Evolutionary conservation across 2,888 invertebrate genomes (phyloP).

Genomic region (Ichneumoninae sp.): DNA sequence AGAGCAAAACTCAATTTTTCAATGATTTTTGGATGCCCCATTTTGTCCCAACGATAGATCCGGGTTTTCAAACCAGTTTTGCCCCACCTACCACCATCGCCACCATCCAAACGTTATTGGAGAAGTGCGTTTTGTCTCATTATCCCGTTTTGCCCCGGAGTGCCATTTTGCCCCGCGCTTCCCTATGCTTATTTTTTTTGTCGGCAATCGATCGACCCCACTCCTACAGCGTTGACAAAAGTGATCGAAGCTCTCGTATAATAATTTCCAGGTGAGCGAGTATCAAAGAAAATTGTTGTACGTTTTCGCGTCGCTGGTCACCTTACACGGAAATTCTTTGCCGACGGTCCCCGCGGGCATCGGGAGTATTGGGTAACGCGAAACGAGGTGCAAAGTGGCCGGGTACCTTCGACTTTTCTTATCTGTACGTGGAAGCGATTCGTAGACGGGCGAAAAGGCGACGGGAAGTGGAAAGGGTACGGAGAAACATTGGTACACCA

Average conservation of each 20-base stretch:
- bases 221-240: background rate
- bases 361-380: conserved; percentile 51
- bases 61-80: too few relatives aligned
- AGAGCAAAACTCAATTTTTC: too few relatives aligned
- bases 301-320: background rate
- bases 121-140: too few relatives aligned
- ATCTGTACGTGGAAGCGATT: conserved; percentile 49
- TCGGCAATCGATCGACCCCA: too few relatives aligned
- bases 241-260: background rate
- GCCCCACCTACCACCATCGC: too few relatives aligned
- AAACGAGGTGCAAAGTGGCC: conserved; percentile 65
- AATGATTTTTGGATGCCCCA: too few relatives aligned
- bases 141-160: too few relatives aligned
- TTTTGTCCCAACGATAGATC: too few relatives aligned
- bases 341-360: conserved; percentile 33
- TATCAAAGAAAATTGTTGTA: conserved; percentile 9
- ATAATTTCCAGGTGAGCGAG: background rate
- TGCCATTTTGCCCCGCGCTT: too few relatives aligned
- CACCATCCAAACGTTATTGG: too few relatives aligned
- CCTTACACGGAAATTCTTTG: conserved; percentile 52
- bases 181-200: too few relatives aligned
- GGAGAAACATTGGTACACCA: conserved; percentile 12
- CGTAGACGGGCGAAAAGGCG: conserved; percentile 39
- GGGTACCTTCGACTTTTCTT: conserved; percentile 57
- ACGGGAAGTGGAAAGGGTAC: conserved; percentile 15